Percentiles rank a stretch among this genome's conserved stretches.
Conservation (phyloP, 1,140 invertebrate genomes). For the Acromyrmex charruanus region DNA sequence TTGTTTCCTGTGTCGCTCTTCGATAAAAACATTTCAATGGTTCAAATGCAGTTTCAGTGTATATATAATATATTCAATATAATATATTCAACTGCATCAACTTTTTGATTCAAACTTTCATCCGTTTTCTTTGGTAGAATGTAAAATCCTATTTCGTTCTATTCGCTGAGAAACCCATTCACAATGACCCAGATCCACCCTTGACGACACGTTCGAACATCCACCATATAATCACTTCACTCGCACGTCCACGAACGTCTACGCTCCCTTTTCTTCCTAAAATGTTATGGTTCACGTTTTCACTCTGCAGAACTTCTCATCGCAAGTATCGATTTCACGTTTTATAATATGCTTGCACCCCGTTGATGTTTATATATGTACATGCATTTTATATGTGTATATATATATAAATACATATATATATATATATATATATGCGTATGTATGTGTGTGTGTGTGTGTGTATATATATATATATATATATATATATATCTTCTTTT, state of each 20-base stretch:
- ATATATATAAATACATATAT: neutral
- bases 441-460: no score
- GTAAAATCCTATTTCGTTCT: neutral
- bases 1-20: neutral
- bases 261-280: neutral
- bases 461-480: neutral
- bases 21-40: neutral
- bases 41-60: neutral
- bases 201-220: slow-evolving; percentile 16
- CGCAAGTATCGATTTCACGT: slow-evolving; percentile 28
- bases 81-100: neutral
- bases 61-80: neutral
- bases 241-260: neutral
- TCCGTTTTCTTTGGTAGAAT: neutral
- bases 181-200: slow-evolving; percentile 23
- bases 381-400: neutral
- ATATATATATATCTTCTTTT: neutral
- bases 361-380: slow-evolving; percentile 2
- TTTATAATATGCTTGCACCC: slow-evolving; percentile 26
- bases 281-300: slow-evolving; percentile 36
- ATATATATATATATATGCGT: neutral
- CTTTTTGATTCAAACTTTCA: neutral
- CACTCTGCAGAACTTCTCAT: neutral
- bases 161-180: neutral
- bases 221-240: slow-evolving; percentile 29